Evolutionary conservation across 2,888 invertebrate species (phyloP), one percentile per base, ranked within the genome.

Genomic region (Loripinus fragilis): DNA sequence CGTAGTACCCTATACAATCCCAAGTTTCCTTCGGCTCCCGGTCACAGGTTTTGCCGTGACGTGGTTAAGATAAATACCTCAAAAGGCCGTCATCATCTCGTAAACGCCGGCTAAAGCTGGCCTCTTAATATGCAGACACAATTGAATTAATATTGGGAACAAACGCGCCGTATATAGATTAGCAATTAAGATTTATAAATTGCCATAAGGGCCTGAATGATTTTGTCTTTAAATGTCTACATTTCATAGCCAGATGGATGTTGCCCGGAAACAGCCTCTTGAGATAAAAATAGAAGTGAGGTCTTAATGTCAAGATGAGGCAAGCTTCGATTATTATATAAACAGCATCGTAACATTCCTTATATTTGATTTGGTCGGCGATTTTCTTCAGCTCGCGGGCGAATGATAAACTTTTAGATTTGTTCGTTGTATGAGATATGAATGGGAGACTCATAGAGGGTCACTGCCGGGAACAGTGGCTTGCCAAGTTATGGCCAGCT

Each of bases 101-200:
- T 60, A 60, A 60, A 60, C 33, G 28, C 33, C 28, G 60, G 2
- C 60, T 60, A 10, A 7, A 17, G 33, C 28, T 60, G 60, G 60
- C 60, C 12, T 25, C 33, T n/a, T 28, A 33, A 10, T 60, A n/a
- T 17, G 60, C 20, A 60, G 60, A 20, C 25, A 30, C 28, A 60
- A 33, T 60, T 5, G 5, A 60, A 60, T 60, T 33, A 60, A 60
- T 60, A 3, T 12, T 28, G 12, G 33, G 33, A 60, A 60, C 33
- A 60, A 60, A 60, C 23, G 60, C 20, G 20, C 17, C 60, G 33
- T 60, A 33, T 60, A 12, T 33, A 28, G 60, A 60, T 60, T 60
- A 60, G 60, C 60, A 60, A 60, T 60, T 60, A 25, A 2, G 60
- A 33, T 33, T 60, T 60, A 60, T 60, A 33, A 60, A 60, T 60